phyloP scores from a whole-genome alignment of 2,113 vertebrate species.

The Aptenodytes forsteri region DNA sequence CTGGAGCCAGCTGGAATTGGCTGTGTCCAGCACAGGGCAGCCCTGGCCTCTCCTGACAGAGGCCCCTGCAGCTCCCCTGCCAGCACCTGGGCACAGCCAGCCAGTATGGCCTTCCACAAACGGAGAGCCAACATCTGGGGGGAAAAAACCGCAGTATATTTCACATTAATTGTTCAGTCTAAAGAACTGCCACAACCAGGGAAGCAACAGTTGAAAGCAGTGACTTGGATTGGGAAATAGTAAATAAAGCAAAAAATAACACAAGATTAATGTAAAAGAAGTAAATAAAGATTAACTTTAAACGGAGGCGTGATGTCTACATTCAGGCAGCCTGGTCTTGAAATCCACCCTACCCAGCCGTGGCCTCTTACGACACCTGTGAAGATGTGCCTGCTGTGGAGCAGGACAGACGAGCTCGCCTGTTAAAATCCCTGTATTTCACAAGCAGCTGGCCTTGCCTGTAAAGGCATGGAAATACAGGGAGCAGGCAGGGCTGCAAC shows the following conservation, averaged over 20 bases:
- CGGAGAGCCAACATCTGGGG: accelerated
- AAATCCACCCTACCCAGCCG: not conserved
- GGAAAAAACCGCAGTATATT: accelerated
- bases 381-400: accelerated
- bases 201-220: not conserved
- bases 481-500: accelerated
- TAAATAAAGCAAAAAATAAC: not conserved
- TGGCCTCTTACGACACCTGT: accelerated
- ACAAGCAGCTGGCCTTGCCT: accelerated
- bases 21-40: accelerated
- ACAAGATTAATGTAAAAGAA: not conserved
- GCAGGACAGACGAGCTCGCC: not conserved
- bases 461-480: accelerated
- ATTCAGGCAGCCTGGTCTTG: accelerated
- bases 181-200: too few relatives aligned
- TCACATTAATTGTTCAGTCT: accelerated
- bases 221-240: not conserved
- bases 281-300: not conserved
- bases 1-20: not conserved
- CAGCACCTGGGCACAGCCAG: accelerated
- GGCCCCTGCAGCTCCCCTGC: not conserved
- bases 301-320: accelerated
- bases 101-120: accelerated
- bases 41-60: too few relatives aligned
- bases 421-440: accelerated